phyloP scores from a whole-genome alignment of 2,888 invertebrate species.

The Drosophila maculinotata region DNA sequence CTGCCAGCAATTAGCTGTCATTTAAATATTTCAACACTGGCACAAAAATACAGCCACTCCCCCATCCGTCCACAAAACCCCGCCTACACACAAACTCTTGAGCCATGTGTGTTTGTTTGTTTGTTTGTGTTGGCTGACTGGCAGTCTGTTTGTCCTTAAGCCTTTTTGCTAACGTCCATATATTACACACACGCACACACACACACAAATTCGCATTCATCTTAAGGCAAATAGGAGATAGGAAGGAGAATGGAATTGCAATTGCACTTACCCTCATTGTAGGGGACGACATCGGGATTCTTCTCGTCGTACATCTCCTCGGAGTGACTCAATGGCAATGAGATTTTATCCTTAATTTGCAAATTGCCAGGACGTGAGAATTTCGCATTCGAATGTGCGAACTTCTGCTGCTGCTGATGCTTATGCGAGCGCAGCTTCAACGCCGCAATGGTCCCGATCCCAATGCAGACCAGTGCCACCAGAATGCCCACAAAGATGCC shows the following conservation, averaged over 20 bases:
- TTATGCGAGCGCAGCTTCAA: conserved; percentile 85
- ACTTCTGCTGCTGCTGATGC: conserved; percentile 84
- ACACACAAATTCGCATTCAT: conserved; percentile 52
- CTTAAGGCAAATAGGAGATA: conserved; percentile 45
- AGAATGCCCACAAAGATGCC: conserved; percentile 85
- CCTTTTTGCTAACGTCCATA: conserved; percentile 50
- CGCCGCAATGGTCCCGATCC: conserved; percentile 84
- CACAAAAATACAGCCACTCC: conserved; percentile 58
- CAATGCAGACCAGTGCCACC: conserved; percentile 85
- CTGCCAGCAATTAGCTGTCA: conserved; percentile 77
- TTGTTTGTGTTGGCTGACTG: conserved; percentile 39
- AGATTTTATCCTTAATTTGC: conserved; percentile 89
- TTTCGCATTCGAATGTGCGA: conserved; percentile 84
- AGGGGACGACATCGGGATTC: conserved; percentile 95
- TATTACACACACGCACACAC: conserved; percentile 51
- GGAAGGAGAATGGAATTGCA: conserved; percentile 11
- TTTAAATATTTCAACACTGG: conserved; percentile 77
- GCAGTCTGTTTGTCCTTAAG: conserved; percentile 47
- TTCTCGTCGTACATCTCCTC: conserved; percentile 94
- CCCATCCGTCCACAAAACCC: neutral
- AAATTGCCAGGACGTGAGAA: conserved; percentile 88
- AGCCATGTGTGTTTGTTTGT: conserved; percentile 13
- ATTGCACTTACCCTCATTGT: conserved; percentile 90
- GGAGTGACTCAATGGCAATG: conserved; percentile 88
- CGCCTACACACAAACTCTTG: conserved; percentile 17